A percentile compares a stretch with the other conserved stretches of the same genome.
Evolutionary conservation across 2,797 vertebrate species (phyloP).

Genomic region (Enteromius paludinosus): DNA sequence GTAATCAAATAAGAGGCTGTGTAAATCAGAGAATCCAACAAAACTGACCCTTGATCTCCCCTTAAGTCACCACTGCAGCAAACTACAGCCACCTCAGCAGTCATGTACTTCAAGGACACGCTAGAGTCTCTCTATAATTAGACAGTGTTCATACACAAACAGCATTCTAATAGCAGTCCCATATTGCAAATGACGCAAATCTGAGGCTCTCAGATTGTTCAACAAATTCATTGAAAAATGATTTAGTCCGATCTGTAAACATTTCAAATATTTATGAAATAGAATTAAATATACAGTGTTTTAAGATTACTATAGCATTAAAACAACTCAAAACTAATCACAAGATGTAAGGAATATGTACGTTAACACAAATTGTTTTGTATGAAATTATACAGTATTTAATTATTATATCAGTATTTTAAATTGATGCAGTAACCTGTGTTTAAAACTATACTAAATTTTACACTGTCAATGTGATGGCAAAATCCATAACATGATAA

Average conservation of each 20-base stretch:
- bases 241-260: not conserved
- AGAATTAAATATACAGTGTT: not conserved
- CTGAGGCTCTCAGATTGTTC: slow-evolving; percentile 10
- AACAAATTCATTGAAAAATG: slow-evolving; percentile 11
- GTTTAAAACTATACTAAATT: too few species aligned
- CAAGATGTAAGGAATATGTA: not conserved
- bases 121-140: slow-evolving; percentile 42
- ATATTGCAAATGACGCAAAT: not conserved
- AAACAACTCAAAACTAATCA: not conserved
- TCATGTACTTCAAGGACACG: slow-evolving; percentile 43
- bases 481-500: too few species aligned
- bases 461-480: too few species aligned
- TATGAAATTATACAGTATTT: too few species aligned
- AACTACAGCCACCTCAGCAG: slow-evolving; percentile 46
- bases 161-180: slow-evolving; percentile 32
- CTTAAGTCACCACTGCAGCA: slow-evolving; percentile 39
- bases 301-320: not conserved
- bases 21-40: slow-evolving; percentile 70
- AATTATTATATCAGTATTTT: too few species aligned
- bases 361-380: not conserved
- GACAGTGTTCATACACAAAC: slow-evolving; percentile 42
- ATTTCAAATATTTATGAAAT: too few species aligned
- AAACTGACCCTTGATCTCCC: slow-evolving; percentile 55
- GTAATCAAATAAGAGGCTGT: slow-evolving; percentile 67
- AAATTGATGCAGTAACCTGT: too few species aligned